These are phyloP conservation scores for Drosophila seclusa DNA, from an alignment of 2,888 invertebrate genomes.

Conservation along the genomic window DNA sequence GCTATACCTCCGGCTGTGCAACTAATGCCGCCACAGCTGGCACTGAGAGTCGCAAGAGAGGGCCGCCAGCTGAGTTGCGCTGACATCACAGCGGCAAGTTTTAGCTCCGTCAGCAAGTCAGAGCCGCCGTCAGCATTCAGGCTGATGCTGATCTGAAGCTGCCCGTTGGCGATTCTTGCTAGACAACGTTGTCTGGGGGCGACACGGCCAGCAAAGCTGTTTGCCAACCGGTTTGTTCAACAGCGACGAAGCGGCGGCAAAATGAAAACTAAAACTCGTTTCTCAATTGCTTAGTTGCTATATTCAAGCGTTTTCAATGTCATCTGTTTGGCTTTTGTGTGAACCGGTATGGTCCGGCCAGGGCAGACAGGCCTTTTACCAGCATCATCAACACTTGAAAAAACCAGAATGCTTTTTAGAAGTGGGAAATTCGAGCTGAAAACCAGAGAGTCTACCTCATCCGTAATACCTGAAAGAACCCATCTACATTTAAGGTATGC, in stretches of 20 bases:
- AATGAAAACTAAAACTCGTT: slow-evolving; percentile 71
- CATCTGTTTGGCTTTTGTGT: slow-evolving; percentile 49
- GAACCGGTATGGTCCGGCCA: slow-evolving; percentile 34
- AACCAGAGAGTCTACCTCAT: not conserved
- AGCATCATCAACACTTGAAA: slow-evolving; percentile 4
- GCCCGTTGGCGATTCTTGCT: slow-evolving; percentile 53
- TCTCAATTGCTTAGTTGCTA: slow-evolving; percentile 35
- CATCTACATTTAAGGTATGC: not conserved
- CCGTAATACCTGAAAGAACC: not conserved
- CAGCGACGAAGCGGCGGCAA: not conserved
- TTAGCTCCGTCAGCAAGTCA: slow-evolving; percentile 5
- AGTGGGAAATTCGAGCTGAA: not conserved
- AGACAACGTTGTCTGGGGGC: slow-evolving; percentile 48
- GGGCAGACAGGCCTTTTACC: slow-evolving; percentile 42
- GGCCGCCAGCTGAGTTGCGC: slow-evolving; percentile 5
- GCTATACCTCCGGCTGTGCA: slow-evolving; percentile 4
- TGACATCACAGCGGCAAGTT: slow-evolving; percentile 50
- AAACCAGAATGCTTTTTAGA: not conserved
- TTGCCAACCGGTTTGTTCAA: slow-evolving; percentile 69
- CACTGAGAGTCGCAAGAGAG: slow-evolving; percentile 28
- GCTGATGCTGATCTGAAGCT: slow-evolving; percentile 29
- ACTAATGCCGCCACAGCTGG: slow-evolving; percentile 28
- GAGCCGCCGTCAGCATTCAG: slow-evolving; percentile 10
- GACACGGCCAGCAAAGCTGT: slow-evolving; percentile 34
- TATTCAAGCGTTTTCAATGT: slow-evolving; percentile 73